A percentile compares a stretch with the other conserved stretches of the same genome.
Conservation (phyloP, 64 coral and sea anemone species). For the Stichodactyla mertensii region DNA sequence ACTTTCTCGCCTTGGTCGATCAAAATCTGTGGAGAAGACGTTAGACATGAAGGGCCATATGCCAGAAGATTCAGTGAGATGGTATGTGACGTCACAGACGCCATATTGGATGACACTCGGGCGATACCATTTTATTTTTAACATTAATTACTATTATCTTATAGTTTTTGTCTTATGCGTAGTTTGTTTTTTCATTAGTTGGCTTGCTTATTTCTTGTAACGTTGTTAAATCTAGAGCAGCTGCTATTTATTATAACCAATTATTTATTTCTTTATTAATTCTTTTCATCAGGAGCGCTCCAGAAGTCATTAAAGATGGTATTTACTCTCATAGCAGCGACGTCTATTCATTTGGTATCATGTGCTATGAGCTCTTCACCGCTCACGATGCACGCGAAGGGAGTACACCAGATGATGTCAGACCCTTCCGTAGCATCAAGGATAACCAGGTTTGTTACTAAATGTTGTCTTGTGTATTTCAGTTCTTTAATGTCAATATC, state of each 20-base stretch:
- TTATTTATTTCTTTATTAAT: neutral
- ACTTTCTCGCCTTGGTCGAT: neutral
- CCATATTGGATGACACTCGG: neutral
- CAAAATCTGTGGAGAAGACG: slow-evolving; percentile 19
- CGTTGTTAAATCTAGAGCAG: too few species aligned
- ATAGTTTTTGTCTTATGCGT: neutral
- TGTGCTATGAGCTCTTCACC: slow-evolving; percentile 55
- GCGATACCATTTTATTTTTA: neutral
- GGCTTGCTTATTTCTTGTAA: too few species aligned
- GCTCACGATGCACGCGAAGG: neutral
- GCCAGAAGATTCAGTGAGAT: slow-evolving; percentile 38
- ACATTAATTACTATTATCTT: neutral
- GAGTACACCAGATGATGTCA: neutral
- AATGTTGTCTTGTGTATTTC: too few species aligned
- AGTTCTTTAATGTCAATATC: too few species aligned
- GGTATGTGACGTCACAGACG: slow-evolving; percentile 13
- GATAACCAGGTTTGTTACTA: neutral
- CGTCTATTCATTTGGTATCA: slow-evolving; percentile 67
- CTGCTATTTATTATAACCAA: neutral
- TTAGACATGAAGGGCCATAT: slow-evolving; percentile 23
- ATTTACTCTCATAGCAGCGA: slow-evolving; percentile 55
- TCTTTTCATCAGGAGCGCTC: slow-evolving; percentile 50
- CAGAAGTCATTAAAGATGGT: slow-evolving; percentile 60
- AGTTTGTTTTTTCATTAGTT: neutral
- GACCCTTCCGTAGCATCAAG: neutral